A percentile compares a stretch with the other conserved stretches of the same genome.
Evolutionary conservation across 2,888 invertebrate genomes (phyloP).

Genomic region (Chrysotoxum bicinctum): DNA sequence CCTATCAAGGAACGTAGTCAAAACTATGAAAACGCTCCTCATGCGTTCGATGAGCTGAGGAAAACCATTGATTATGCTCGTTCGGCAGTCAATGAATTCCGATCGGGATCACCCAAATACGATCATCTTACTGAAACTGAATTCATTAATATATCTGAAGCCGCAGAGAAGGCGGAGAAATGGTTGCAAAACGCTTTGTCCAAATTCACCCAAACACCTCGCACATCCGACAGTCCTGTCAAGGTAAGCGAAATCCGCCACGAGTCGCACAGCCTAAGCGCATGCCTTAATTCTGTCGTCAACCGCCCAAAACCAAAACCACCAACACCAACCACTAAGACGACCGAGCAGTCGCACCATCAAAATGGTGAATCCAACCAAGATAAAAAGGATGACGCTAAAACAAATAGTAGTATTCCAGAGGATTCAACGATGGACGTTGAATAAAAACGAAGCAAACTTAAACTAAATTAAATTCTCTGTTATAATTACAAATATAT

Average conservation of each 20-base stretch:
- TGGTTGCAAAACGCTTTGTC: constrained; percentile 92
- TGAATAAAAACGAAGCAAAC: constrained; percentile 75
- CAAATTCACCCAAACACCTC: constrained; percentile 85
- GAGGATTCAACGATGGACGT: constrained; percentile 80
- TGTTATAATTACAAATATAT: constrained; percentile 64
- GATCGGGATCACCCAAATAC: constrained; percentile 87
- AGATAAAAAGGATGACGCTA: constrained; percentile 64
- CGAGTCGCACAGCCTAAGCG: constrained; percentile 85
- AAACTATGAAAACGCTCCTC: constrained; percentile 91
- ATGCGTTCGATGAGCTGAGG: constrained; percentile 91
- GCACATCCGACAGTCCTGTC: constrained; percentile 89
- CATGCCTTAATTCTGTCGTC: constrained; percentile 87
- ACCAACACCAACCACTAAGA: constrained; percentile 83
- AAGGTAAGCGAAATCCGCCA: constrained; percentile 90
- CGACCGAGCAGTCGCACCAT: constrained; percentile 74
- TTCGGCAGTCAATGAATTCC: constrained; percentile 89
- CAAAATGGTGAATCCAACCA: constrained; percentile 76
- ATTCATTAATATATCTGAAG: constrained; percentile 88
- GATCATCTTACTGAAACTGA: constrained; percentile 92
- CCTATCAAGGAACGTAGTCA: constrained; percentile 92
- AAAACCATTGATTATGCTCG: constrained; percentile 90
- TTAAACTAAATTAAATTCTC: constrained; percentile 67
- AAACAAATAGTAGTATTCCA: constrained; percentile 74
- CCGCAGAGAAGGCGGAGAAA: constrained; percentile 87
- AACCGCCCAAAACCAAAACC: constrained; percentile 96